Base-by-base conservation (phyloP, 2,113 vertebrate genomes). In the Colistium nudipinnis region DNA sequence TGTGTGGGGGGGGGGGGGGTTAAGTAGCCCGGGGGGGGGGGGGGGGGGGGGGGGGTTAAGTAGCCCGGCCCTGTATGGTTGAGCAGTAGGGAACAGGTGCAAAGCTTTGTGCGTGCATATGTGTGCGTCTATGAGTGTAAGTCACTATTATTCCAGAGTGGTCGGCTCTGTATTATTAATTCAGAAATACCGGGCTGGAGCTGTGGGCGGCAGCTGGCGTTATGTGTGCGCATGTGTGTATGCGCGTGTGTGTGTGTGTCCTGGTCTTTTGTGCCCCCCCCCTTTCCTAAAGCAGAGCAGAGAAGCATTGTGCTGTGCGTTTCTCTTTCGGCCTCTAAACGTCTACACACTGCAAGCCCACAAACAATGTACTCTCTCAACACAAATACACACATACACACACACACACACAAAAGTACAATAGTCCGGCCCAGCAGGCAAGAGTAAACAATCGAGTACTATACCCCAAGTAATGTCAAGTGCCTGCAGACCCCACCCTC, bases 121-220 rank as follows among this genome's bases (percentile, higher is more conserved):
- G 71, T 74, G 74, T 66, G 54, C 36, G 61, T 64, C 68, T 63
- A 68, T 74, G 70, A n/a, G n/a, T 62, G 60, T 47, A 57, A 62
- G 74, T 85, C 57, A 81, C 87, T 57, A 92, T 92, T 93, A 90
- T 91, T 89, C 74, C 83, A 83, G 81, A 92, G 91, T 86, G 84
- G 88, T 77, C 78, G 84, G 84, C 82, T 81, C 68, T 83, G 73
- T 89, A 88, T 92, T 93, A 93, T 94, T 92, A 89, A 93, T 94
- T 93, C 90, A 93, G 86, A 89, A 90, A 90, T 78, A 82, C 82
- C 77, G 74, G 82, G 84, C 80, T 78, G 85, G 74, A 57, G 78
- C 81, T 76, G 80, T 81, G 80, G 71, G 87, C 84, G 53, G 90
- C 93, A 93, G 92, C 92, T 94, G 92, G 88, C 78, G 71, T 79